Evolutionary conservation across 2,888 invertebrate genomes (phyloP).

Genomic region (Drosophila aldrichi): DNA sequence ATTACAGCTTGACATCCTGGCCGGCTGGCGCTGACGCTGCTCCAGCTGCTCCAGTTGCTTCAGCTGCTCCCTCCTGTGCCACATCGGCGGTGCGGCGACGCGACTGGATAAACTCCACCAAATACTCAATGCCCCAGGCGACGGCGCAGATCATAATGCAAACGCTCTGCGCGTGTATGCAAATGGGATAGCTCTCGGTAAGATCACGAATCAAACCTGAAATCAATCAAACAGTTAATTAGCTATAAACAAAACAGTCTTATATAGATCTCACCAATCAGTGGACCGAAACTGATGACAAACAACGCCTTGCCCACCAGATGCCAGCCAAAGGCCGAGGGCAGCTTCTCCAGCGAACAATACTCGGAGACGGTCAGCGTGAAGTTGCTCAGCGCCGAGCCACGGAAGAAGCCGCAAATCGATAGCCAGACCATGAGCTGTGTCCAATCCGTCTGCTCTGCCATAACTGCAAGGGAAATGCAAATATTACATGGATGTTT

Average conservation of each 20-base stretch:
- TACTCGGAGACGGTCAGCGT: conserved; percentile 92
- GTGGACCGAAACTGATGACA: conserved; percentile 89
- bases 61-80: conserved; percentile 42
- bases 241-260: no score
- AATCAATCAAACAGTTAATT: conserved; percentile 39
- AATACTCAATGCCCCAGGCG: conserved; percentile 89
- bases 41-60: conserved; percentile 1
- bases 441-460: conserved; percentile 90
- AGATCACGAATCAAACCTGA: conserved; percentile 90
- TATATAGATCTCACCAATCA: conserved; percentile 87
- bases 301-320: conserved; percentile 91
- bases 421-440: conserved; percentile 90
- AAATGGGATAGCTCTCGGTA: conserved; percentile 89
- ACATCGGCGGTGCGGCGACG: conserved; percentile 72
- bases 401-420: conserved; percentile 92
- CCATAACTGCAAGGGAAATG: conserved; percentile 87
- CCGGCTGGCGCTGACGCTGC: conserved; percentile 1
- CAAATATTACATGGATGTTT: neutral
- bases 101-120: conserved; percentile 71
- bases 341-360: conserved; percentile 90
- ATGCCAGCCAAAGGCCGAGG: conserved; percentile 91
- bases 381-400: conserved; percentile 91
- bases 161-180: conserved; percentile 90
- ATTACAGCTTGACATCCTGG: conserved; percentile 67
- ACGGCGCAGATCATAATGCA: conserved; percentile 89